Evolutionary conservation across 1,140 invertebrate species (phyloP), one percentile per base, ranked within the genome.

Genomic region (Lepidostoma basale): DNA sequence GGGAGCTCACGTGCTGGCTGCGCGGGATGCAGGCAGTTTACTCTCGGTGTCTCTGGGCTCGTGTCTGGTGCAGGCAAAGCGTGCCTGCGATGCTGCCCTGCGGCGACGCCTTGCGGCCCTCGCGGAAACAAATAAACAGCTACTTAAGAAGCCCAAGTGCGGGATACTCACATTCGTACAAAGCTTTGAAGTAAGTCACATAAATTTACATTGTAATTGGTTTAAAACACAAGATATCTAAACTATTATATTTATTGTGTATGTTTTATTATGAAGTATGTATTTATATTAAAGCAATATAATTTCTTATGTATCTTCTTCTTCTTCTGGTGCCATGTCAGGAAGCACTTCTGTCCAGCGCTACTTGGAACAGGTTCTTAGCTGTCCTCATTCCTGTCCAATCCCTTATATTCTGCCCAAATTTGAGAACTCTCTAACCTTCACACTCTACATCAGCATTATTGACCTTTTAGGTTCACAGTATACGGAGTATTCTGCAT

Each of bases 11-110:
- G 94, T 97, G 3, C 89, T 95, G 85, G 92, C 91, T 39, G 91
- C 94, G 5, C 90, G 96, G 83, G 94, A 96, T 77, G 89, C 93
- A 22, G 94, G 95, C 72, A 96, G 94, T 69, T 98, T 92, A 79
- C 85, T 97, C 16, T 93, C 92, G 67, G 94, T 93, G 83, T 93
- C 92, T 22, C 95, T 94, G 79, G 96, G 92, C 16, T 93, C 90
- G 44, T 89, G 91, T 72, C 82, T 97, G 25, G 91, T 98, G 18
- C 92, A 95, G 80, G 92, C 96, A n/a, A 98, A 98, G 83, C 84
- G 97, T 40, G 93, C 92, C 72, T 96, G 98, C 77, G 97, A 99
- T 81, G 89, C 91, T 73, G 94, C 95, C 74, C 96, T 99, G 89
- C 88, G 93, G 75, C 86, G 88, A 16, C 93, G 97, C 74, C 86